phyloP scores from a whole-genome alignment of 2,888 invertebrate species.

The Elgonia sp. region DNA sequence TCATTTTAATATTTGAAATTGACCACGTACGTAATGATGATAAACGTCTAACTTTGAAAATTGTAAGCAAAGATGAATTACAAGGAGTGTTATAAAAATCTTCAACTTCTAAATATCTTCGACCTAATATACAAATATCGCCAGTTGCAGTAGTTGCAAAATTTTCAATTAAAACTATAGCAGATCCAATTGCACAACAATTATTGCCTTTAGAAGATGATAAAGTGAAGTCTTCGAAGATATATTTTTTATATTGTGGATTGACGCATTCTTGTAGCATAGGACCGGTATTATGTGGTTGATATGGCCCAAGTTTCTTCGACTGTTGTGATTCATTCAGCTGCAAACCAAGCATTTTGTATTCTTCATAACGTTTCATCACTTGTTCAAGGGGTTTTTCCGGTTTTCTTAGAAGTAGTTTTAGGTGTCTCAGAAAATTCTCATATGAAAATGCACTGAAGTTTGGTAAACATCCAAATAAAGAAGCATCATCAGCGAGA shows the following conservation, averaged over 20 bases:
- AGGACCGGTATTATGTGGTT: constrained; percentile 20
- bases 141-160: constrained; percentile 32
- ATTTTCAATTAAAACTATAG: constrained; percentile 41
- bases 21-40: no score
- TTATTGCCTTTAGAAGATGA: neutral
- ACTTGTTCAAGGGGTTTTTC: constrained; percentile 53
- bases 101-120: constrained; percentile 4
- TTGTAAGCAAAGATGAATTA: no score
- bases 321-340: constrained; percentile 37
- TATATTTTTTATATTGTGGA: constrained; percentile 37
- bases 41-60: no score
- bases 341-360: no score
- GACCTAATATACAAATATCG: constrained; percentile 41
- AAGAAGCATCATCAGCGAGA: constrained; percentile 34
- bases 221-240: constrained; percentile 15
- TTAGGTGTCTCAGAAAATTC: constrained; percentile 46
- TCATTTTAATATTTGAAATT: no score
- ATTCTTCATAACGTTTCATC: constrained; percentile 22
- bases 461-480: neutral
- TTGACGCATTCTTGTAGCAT: constrained; percentile 1
- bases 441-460: constrained; percentile 51
- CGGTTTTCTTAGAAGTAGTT: constrained; percentile 40
- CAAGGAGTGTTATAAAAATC: constrained; percentile 46
- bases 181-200: constrained; percentile 23
- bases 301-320: constrained; percentile 27